A percentile compares a stretch with the other conserved stretches of the same genome.
Evolutionary conservation across 1,140 invertebrate genomes (phyloP).

Genomic region (Drosophila athabasca): DNA sequence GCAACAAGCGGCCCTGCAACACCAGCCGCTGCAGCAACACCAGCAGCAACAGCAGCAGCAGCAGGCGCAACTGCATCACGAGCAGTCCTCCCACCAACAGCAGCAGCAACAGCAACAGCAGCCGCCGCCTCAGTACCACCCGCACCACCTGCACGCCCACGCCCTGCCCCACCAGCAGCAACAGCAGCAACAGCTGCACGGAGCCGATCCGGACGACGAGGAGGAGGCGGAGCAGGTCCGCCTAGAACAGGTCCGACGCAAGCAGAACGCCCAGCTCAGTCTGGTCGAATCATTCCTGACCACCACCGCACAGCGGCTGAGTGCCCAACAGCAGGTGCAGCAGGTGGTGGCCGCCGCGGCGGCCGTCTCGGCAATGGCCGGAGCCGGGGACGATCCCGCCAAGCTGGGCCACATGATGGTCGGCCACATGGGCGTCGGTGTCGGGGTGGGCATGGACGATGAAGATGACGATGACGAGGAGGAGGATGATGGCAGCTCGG

Average conservation of each 20-base stretch:
- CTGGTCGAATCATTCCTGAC: conserved; percentile 80
- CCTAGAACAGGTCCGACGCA: conserved; percentile 70
- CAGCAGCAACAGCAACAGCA: conserved; percentile 45
- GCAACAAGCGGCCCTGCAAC: conserved; percentile 15
- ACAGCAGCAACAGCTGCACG: conserved; percentile 51
- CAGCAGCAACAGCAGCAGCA: conserved; percentile 34
- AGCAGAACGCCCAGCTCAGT: conserved; percentile 81
- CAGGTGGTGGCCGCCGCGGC: conserved; percentile 79
- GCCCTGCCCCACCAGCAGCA: conserved; percentile 53
- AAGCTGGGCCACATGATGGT: conserved; percentile 74
- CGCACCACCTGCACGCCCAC: conserved; percentile 55
- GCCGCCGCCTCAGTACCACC: conserved; percentile 55
- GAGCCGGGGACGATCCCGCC: conserved; percentile 64
- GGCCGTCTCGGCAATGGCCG: conserved; percentile 78
- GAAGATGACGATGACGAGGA: conserved; percentile 77
- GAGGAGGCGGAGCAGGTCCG: conserved; percentile 66
- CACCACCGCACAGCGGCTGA: conserved; percentile 78
- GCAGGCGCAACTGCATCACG: conserved; percentile 52
- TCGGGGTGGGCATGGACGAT: conserved; percentile 60
- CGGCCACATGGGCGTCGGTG: conserved; percentile 62
- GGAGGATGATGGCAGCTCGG: conserved; percentile 40
- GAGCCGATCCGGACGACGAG: conserved; percentile 53
- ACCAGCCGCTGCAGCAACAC: conserved; percentile 22
- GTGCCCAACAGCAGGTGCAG: conserved; percentile 79
- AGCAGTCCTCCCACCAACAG: conserved; percentile 31